Base-by-base conservation (phyloP, 2,113 vertebrate genomes). In the Terrapene triunguis region DNA sequence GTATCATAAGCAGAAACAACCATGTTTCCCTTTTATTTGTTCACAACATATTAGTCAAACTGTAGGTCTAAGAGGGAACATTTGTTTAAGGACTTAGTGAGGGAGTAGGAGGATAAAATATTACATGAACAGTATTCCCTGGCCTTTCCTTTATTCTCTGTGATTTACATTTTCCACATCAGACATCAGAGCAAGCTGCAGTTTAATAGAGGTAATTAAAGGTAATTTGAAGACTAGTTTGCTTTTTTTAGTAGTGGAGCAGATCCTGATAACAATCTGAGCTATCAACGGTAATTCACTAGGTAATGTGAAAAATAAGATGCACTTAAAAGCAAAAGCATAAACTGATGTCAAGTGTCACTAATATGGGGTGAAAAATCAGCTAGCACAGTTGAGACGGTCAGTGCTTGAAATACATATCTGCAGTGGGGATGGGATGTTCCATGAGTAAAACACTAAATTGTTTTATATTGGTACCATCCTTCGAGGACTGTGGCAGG, bases 171-270 rank as follows among this genome's bases (percentile, higher is more conserved):
- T 91, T 95, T 85, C 87, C 54, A 79, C 95, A 95, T 89, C 97
- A 85, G 29, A 59, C 95, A 95, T 89, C 97, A 85, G 25, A 59
- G 94, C 94, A 90, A 88, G 89, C 95, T 94, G 81, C 92, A 94
- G 62, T 90, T 97, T 98, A 98, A 98, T 97, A 96, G 97, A 95
- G 96, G 92, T 90, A 97, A 98, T 97, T 97, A 97, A 97, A 94
- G 96, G 83, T 89, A 93, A 97, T 98, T 97, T 97, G 93, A 96
- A 97, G 96, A 84, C 87, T 84, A 95, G 87, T 92, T 90, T 86
- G 90, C 88, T 97, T 54, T 97, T 96, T 96, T 80, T 65, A 85
- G 59, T 42, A 27, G 85, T 93, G 88, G 95, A 97, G 53, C 81
- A 91, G 93, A 91, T 95, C 88, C 93, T 90, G 93, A 85, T 94